These are phyloP conservation scores for Dermatophagoides farinae DNA, from an alignment of 1,140 invertebrate genomes.

Conservation along the genomic window DNA sequence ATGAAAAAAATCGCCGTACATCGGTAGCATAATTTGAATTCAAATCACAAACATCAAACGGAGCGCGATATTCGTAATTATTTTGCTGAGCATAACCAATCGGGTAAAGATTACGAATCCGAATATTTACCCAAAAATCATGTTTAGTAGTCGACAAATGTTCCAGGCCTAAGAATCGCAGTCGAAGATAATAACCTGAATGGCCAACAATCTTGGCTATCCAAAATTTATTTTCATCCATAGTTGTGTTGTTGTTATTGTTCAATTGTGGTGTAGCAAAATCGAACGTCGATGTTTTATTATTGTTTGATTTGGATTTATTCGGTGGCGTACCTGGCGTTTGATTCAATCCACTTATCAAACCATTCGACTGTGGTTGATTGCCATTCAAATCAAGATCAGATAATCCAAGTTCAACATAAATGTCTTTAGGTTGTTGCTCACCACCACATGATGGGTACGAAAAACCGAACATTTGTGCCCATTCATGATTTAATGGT, in stretches of 20 bases:
- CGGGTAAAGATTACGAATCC: not conserved
- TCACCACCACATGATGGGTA: too few species aligned
- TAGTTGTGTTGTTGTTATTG: not conserved
- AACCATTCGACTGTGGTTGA: not conserved
- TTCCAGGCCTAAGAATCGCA: not conserved
- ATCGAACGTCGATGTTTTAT: not conserved
- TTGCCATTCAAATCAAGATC: not conserved
- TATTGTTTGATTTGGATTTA: not conserved
- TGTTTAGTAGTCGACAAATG: not conserved
- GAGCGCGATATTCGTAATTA: not conserved
- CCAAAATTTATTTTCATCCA: not conserved
- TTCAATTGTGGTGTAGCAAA: not conserved
- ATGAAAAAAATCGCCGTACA: too few species aligned
- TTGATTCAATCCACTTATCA: not conserved
- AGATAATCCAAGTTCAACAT: not conserved
- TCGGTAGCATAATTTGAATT: too few species aligned
- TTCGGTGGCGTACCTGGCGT: not conserved
- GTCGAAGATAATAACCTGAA: not conserved
- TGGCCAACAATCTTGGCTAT: not conserved
- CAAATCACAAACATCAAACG: not conserved
- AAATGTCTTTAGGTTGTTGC: too few species aligned
- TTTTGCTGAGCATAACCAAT: not conserved
- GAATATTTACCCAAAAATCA: conserved; percentile 3
- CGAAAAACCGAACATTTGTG: too few species aligned
- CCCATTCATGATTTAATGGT: not conserved